Conservation (phyloP, 2,888 invertebrate species). For the Caenorhabditis macrosperma region DNA sequence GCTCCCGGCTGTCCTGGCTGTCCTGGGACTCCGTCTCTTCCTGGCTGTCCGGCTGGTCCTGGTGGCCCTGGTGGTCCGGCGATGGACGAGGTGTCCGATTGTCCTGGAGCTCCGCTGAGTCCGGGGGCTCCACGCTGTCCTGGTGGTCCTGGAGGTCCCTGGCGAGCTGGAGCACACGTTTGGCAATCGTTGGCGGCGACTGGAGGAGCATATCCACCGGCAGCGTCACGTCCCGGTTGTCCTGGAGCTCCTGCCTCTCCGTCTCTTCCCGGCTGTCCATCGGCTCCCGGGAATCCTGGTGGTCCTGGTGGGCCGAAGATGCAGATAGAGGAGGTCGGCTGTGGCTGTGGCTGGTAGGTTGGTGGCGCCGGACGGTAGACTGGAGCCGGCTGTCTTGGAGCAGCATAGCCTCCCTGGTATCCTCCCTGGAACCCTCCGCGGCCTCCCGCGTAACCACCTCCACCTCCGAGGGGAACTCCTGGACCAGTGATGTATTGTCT, state of each 20-base stretch:
- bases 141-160: slow-evolving; percentile 62
- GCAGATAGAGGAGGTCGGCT: slow-evolving; percentile 45
- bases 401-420: slow-evolving; percentile 13
- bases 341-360: slow-evolving; percentile 42
- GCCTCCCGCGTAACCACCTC: slow-evolving; percentile 10
- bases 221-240: slow-evolving; percentile 51
- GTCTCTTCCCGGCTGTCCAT: slow-evolving; percentile 60
- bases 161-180: slow-evolving; percentile 54
- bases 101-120: slow-evolving; percentile 52
- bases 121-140: slow-evolving; percentile 63
- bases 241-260: slow-evolving; percentile 53
- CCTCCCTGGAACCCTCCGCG: slow-evolving; percentile 18
- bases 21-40: slow-evolving; percentile 65
- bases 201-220: slow-evolving; percentile 1
- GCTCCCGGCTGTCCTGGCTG: slow-evolving; percentile 62
- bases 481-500: slow-evolving; percentile 53
- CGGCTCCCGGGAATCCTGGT: slow-evolving; percentile 68
- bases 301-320: slow-evolving; percentile 69
- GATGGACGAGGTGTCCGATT: slow-evolving; percentile 8
- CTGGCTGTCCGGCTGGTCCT: slow-evolving; percentile 63
- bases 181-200: slow-evolving; percentile 27
- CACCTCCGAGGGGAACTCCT: slow-evolving; percentile 9
- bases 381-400: slow-evolving; percentile 16
- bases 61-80: slow-evolving; percentile 65
- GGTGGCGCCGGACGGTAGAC: slow-evolving; percentile 25